Conservation (phyloP, 2,797 vertebrate species). For the Hipposideros larvatus region DNA sequence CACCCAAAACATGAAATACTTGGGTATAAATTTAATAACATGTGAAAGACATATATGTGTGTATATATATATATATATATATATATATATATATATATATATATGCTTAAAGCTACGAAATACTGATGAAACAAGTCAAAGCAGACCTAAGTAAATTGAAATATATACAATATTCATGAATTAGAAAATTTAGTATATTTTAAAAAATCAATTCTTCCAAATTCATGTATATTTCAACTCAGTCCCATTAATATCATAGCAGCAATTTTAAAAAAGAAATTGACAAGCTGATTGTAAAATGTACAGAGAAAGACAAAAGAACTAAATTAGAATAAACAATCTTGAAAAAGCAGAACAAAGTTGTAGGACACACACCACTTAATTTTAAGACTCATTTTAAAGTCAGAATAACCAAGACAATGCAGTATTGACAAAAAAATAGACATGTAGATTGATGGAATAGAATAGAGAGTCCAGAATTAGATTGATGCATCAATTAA, state of each 20-base stretch:
- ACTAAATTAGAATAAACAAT: not conserved
- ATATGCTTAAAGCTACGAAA: not conserved
- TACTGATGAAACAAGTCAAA: not conserved
- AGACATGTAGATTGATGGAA: not conserved
- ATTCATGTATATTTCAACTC: not conserved
- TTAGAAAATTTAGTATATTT: slow-evolving; percentile 1
- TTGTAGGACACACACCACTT: not conserved
- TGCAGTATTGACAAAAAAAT: not conserved
- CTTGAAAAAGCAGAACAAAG: slow-evolving; percentile 2
- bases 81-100: not conserved
- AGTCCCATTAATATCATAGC: not conserved
- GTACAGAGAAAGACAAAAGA: not conserved
- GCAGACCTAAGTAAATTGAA: not conserved
- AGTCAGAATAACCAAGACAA: not conserved
- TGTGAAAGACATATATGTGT: not conserved
- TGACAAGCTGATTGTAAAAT: not conserved
- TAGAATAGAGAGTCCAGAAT: not conserved
- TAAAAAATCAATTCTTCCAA: not conserved
- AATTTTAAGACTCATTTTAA: slow-evolving; percentile 17
- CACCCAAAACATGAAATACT: not conserved
- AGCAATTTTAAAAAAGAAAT: not conserved
- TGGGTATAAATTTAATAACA: not conserved
- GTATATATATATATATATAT: not conserved
- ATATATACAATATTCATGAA: not conserved
- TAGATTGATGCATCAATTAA: not conserved